Evolutionary conservation across 2,113 vertebrate species (phyloP), one percentile per base, ranked within the genome.

Genomic region (Danionella cerebrum): DNA sequence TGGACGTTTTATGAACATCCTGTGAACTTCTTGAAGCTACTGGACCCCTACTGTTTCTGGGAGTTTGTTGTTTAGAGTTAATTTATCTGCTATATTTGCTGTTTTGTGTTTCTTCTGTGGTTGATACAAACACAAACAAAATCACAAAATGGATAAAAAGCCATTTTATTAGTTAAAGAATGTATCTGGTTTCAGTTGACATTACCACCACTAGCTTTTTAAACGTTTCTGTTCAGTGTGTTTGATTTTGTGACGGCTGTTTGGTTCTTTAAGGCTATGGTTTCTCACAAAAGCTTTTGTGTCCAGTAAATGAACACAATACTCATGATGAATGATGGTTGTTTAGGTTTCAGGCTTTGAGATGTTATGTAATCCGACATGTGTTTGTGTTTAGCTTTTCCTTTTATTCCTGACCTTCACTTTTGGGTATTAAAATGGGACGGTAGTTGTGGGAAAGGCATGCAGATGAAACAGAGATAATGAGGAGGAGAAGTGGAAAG

Each of bases 371-470:
- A 42, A 27, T 19, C 6, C 10, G 12, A 29, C 39, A 60, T 45
- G 11, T 60, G 58, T 60, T 60, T 45, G 25, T 45, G 58, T 60
- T 45, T 45, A 19, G 58, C 58, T 31, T 14, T 31, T 60, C 14
- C 11, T 25, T 44, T 45, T 6, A 2, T n/a, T 18, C 39, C 6
- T 29, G 22, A 1, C 39, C 22, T 60, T 29, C 25, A 31, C 10
- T 42, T 27, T 60, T 39, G 27, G 12, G 9, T 45, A 11, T 44
- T 29, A 29, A 44, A 25, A 21, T 31, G 51, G 9, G 14, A 19
- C 25, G 21, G 16, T 19, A 16, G 29, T 13, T 29, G 1, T 18
- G 57, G 16, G 14, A 60, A 18, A 27, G 38, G 27, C 4, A 42
- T 11, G 22, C 4, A 16, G 8, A 6, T 22, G 19, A 36, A 55